A percentile compares a stretch with the other conserved stretches of the same genome.
These are phyloP conservation scores for Trachelus stipa DNA, from an alignment of 2,888 invertebrate species.

Conservation along the genomic window DNA sequence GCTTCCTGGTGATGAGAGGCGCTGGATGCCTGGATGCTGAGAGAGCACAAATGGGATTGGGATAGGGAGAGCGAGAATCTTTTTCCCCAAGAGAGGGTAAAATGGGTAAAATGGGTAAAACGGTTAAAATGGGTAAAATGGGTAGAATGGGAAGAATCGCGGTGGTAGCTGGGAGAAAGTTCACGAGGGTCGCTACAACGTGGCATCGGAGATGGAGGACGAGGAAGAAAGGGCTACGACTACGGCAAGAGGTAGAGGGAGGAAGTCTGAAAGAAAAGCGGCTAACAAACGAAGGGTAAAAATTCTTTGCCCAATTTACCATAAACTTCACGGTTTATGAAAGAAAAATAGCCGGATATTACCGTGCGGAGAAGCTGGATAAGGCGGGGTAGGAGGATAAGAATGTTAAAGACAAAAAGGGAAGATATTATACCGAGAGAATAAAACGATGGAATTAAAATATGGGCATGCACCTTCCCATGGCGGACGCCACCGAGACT, in stretches of 20 bases:
- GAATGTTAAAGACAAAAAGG: slow-evolving; percentile 1
- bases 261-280: slow-evolving; percentile 19
- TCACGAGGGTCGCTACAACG: too few species aligned
- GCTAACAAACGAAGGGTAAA: slow-evolving; percentile 24
- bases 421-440: background rate
- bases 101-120: too few species aligned
- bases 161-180: too few species aligned
- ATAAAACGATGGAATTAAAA: slow-evolving; percentile 11
- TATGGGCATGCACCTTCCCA: slow-evolving; percentile 16
- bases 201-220: background rate
- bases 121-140: too few species aligned
- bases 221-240: background rate
- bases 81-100: too few species aligned
- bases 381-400: background rate
- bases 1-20: too few species aligned
- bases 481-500: background rate
- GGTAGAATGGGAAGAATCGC: too few species aligned
- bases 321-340: slow-evolving; percentile 50
- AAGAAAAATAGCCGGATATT: slow-evolving; percentile 46
- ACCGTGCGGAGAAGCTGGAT: slow-evolving; percentile 18
- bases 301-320: slow-evolving; percentile 50
- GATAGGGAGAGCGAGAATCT: too few species aligned
- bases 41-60: too few species aligned
- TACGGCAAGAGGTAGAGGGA: background rate
- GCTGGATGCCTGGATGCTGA: too few species aligned